Percentiles rank a stretch among this genome's conserved stretches.
Evolutionary conservation across 2,113 vertebrate species (phyloP).

Genomic region (Alethe castanea): DNA sequence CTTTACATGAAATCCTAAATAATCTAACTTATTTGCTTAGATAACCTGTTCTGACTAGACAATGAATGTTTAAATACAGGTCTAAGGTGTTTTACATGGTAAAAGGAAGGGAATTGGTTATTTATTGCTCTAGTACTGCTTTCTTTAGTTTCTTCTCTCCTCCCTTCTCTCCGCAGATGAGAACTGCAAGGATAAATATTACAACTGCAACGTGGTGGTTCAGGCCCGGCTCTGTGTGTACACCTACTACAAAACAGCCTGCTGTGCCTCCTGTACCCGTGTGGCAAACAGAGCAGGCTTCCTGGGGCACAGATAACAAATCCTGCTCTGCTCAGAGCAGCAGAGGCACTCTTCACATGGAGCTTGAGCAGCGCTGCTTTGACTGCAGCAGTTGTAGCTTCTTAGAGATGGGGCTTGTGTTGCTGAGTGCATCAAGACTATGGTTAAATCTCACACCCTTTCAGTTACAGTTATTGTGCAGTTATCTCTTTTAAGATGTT

Average conservation of each 20-base stretch:
- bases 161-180: slow-evolving; percentile 77
- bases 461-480: not conserved
- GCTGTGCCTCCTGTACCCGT: slow-evolving; percentile 87
- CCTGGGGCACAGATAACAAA: slow-evolving; percentile 81
- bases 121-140: not conserved
- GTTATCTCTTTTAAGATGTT: slow-evolving; percentile 43
- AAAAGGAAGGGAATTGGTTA: not conserved
- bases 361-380: not conserved
- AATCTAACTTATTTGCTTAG: not conserved
- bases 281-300: slow-evolving; percentile 75
- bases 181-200: slow-evolving; percentile 92
- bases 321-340: not conserved
- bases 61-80: not conserved
- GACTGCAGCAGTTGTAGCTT: not conserved
- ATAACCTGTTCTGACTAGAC: not conserved
- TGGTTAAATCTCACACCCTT: slow-evolving; percentile 1
- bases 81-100: not conserved
- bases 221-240: slow-evolving; percentile 96
- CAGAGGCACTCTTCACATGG: not conserved
- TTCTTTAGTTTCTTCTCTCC: not conserved
- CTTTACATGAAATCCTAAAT: not conserved
- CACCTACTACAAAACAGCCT: slow-evolving; percentile 90
- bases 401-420: not conserved
- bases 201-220: slow-evolving; percentile 96
- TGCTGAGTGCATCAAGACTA: not conserved